Base-by-base conservation (phyloP, 2,888 invertebrate genomes). In the Carpatolechia fugitivella region DNA sequence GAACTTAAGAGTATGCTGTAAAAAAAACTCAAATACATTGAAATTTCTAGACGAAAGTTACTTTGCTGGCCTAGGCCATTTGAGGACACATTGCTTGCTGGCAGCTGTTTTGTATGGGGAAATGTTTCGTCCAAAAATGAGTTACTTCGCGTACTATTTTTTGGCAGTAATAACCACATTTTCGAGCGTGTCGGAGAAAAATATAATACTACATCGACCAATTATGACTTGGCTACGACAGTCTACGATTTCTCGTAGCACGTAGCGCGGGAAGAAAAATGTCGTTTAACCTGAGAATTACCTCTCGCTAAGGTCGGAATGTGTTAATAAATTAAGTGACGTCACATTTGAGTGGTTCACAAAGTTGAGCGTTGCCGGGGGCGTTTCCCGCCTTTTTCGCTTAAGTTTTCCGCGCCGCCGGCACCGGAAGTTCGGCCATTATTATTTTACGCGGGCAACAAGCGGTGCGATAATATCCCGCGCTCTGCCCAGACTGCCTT, bases 361-460 rank as follows among this genome's bases (percentile, higher is more conserved):
- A 78, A 84, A 86, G 83, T 85, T 83, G 76, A 78, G 78, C 74
- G 75, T 68, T 72, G 80, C 82, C 80, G 72, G 78, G 79, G 88
- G 89, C 90, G 87, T 84, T 87, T 87, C 85, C 86, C 75, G 87
- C 81, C 79, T 85, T 87, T 87, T 87, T 87, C 85, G 82, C 79
- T 75, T 75, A 86, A 87, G 82, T 88, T 89, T 88, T 83, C 87
- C 84, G 72, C 86, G 87, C 85, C 85, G 79, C 78, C 87, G 91
- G 91, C 91, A 87, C 90, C 91, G 87, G 91, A 91, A 91, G 88
- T 91, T 91, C 82, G 80, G 77, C 87, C 90, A 90, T 91, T 91
- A 91, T 90, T 90, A 90, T 91, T 91, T 91, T 89, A 91, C 89
- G 90, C 90, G 88, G 87, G 82, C 85, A 87, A 90, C 91, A 91